These are phyloP conservation scores for Antrozous pallidus DNA, from an alignment of 2,797 vertebrate genomes.

Conservation along the genomic window DNA sequence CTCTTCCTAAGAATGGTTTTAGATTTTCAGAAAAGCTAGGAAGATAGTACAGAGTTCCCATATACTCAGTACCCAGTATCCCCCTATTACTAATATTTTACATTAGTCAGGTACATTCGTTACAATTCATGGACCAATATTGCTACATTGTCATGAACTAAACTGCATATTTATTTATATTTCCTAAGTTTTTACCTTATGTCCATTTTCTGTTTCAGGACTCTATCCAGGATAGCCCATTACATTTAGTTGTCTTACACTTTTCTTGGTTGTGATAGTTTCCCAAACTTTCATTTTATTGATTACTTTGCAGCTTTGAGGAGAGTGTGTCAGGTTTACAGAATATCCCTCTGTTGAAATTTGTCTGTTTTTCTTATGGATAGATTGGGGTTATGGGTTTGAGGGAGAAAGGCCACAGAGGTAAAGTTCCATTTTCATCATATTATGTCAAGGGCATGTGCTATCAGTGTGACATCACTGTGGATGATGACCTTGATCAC, in stretches of 20 bases:
- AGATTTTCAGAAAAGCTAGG: not conserved
- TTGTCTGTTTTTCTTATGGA: not conserved
- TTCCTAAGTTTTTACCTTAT: not conserved
- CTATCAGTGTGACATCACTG: not conserved
- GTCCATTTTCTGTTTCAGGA: not conserved
- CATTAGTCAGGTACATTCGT: not conserved
- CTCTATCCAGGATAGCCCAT: not conserved
- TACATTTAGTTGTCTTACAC: not conserved
- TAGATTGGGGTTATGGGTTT: not conserved
- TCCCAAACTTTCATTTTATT: not conserved
- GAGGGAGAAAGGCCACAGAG: not conserved
- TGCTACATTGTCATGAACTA: not conserved
- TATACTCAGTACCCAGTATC: not conserved
- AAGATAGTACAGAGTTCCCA: not conserved
- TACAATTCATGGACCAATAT: not conserved
- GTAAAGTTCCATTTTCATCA: not conserved
- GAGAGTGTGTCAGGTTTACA: not conserved
- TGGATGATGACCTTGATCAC: not conserved
- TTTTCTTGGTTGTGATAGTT: not conserved
- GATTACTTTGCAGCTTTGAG: not conserved
- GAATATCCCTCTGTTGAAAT: not conserved
- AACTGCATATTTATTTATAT: slow-evolving; percentile 4
- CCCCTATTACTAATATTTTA: not conserved
- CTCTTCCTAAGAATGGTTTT: not conserved
- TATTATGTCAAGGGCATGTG: not conserved